Conservation (phyloP, 2,797 vertebrate genomes). For the Xiphorhynchus erythropygius region DNA sequence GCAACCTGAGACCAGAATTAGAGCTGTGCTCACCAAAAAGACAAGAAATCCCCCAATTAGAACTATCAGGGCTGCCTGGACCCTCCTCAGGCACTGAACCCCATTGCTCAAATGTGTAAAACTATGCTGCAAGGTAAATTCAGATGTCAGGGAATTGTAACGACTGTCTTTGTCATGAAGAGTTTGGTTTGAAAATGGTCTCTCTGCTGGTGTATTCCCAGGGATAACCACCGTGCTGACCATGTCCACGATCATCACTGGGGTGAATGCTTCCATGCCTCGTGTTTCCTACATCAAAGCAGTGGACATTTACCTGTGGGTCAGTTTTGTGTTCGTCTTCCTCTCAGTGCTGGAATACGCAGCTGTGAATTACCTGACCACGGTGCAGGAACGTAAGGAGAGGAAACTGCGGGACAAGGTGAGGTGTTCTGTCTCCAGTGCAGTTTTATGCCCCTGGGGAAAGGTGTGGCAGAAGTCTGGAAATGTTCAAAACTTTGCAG, state of each 20-base stretch:
- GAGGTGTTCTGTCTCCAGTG: background rate
- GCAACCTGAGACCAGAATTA: background rate
- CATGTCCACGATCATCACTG: constrained; percentile 95
- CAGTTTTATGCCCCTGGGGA: background rate
- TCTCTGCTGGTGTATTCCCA: constrained; percentile 8
- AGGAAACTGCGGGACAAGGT: constrained; percentile 83
- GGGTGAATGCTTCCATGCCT: constrained; percentile 95
- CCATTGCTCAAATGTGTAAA: background rate
- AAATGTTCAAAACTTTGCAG: background rate
- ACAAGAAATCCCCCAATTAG: background rate
- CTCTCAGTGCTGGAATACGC: constrained; percentile 91
- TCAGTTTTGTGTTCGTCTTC: constrained; percentile 94
- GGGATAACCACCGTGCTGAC: constrained; percentile 88
- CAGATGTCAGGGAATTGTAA: background rate
- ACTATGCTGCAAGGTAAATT: background rate
- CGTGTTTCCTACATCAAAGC: constrained; percentile 94
- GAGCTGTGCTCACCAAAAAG: background rate
- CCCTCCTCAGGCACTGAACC: background rate
- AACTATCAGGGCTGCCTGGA: background rate
- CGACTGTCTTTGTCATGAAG: background rate
- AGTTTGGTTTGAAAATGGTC: background rate
- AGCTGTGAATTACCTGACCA: constrained; percentile 90
- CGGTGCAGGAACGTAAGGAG: constrained; percentile 85
- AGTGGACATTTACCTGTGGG: constrained; percentile 93
- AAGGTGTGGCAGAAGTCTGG: background rate